Evolutionary conservation across 2,797 vertebrate genomes (phyloP).

Genomic region (Bothrops alternatus): DNA sequence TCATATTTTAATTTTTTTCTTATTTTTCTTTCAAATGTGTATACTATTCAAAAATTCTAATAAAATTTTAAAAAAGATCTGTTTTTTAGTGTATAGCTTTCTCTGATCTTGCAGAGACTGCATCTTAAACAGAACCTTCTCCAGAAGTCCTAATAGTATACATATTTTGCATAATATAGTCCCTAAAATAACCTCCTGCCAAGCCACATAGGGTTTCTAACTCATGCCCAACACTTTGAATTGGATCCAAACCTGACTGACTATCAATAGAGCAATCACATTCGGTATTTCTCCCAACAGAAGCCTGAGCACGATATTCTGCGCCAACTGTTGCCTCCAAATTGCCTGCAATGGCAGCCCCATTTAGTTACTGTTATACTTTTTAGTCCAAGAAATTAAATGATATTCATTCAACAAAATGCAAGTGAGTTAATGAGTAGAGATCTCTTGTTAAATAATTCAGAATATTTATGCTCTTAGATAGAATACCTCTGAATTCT

Average conservation of each 20-base stretch:
- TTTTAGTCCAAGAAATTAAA: background rate
- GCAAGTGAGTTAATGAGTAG: background rate
- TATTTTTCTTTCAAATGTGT: background rate
- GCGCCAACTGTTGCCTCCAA: background rate
- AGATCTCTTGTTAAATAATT: background rate
- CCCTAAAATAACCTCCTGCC: background rate
- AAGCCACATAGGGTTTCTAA: background rate
- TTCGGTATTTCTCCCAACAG: background rate
- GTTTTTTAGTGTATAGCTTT: background rate
- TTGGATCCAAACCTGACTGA: background rate
- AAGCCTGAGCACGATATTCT: background rate
- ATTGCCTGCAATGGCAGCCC: background rate
- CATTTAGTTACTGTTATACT: background rate
- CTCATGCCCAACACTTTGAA: background rate
- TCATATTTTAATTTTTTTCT: background rate
- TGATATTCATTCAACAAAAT: background rate
- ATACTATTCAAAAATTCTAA: background rate
- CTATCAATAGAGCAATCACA: background rate
- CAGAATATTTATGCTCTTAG: background rate
- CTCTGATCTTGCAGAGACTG: background rate
- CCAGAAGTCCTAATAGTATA: background rate
- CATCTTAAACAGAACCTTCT: background rate
- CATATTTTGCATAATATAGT: background rate
- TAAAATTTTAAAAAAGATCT: background rate
- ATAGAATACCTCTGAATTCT: background rate